Evolutionary conservation across 2,113 vertebrate genomes (phyloP), one percentile per base, ranked within the genome.

Genomic region (Esox niger): DNA sequence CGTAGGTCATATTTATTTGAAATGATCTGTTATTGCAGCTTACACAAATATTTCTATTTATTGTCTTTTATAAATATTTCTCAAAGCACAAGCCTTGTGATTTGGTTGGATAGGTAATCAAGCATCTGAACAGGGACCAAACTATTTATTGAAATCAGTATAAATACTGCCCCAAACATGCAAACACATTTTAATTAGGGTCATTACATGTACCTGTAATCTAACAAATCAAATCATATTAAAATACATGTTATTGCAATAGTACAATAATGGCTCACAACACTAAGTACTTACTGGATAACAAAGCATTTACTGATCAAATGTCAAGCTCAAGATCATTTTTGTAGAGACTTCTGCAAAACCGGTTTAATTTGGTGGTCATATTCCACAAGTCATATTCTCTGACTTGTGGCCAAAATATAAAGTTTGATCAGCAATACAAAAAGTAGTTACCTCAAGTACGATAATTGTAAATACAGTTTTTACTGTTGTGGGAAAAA

Each of bases 121-220:
- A 62, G 72, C 4, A 74, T 79, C 67, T 71, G 77, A 30, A 68
- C 65, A 64, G 74, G 66, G 59, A 74, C 62, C 33, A 57, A 70
- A 75, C 27, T 77, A 15, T 54, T 8, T n/a, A 38, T 81, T 61
- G 52, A 63, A 33, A 4, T 57, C 11, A 38, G 11, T 38, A 6
- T 52, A 5, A 21, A 21, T 21, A 52, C 0, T 2, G 47, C n/a
- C 17, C n/a, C 1, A 52, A 52, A 52, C 47, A 20, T 52, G n/a
- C n/a, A 9, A 6, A 23, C n/a, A 23, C n/a, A 2, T 7, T 1
- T 1, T 21, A 23, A 6, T 52, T 52, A 0, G 38, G 11, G 38
- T 15, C 38, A 43, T 43, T 43, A 15, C 38, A 43, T 43, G 38
- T 43, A 10, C 15, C 38, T 43, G 13, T 0, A 4, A 15, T 43